These are phyloP conservation scores for Trimorus sp. DNA, from an alignment of 2,888 invertebrate genomes.

Conservation along the genomic window DNA sequence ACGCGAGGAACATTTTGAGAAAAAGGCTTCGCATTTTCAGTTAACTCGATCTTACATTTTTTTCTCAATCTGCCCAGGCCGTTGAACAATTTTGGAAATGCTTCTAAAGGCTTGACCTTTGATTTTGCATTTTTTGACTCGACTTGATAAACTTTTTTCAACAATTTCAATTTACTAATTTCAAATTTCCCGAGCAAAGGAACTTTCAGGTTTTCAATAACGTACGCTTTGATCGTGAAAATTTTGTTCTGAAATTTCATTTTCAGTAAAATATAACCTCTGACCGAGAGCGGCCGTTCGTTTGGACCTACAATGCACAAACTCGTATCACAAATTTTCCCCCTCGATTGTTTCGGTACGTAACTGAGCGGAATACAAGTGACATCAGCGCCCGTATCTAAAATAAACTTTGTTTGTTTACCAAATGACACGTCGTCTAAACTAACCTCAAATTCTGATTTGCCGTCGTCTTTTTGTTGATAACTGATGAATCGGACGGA, in stretches of 20 bases:
- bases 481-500: no score
- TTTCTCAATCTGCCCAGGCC: constrained; percentile 67
- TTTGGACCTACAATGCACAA: constrained; percentile 52
- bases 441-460: constrained; percentile 33
- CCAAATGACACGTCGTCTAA: constrained; percentile 16
- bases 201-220: constrained; percentile 50
- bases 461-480: no score
- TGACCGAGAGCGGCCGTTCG: constrained; percentile 38
- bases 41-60: constrained; percentile 69
- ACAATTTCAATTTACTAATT: constrained; percentile 31
- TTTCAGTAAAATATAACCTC: constrained; percentile 44
- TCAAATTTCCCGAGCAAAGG: constrained; percentile 62
- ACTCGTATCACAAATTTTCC: constrained; percentile 34
- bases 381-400: constrained; percentile 59
- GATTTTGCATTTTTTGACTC: constrained; percentile 2
- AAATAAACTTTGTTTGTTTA: constrained; percentile 26
- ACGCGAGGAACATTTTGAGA: constrained; percentile 71
- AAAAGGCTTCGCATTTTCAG: constrained; percentile 69
- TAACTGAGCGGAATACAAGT: constrained; percentile 43
- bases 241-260: constrained; percentile 23
- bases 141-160: constrained; percentile 16
- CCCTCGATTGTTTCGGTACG: constrained; percentile 26
- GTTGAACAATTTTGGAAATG: constrained; percentile 49
- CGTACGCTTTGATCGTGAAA: constrained; percentile 36
- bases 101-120: neutral